Evolutionary conservation across 2,888 invertebrate genomes (phyloP).

Genomic region (Diarsia rubi): DNA sequence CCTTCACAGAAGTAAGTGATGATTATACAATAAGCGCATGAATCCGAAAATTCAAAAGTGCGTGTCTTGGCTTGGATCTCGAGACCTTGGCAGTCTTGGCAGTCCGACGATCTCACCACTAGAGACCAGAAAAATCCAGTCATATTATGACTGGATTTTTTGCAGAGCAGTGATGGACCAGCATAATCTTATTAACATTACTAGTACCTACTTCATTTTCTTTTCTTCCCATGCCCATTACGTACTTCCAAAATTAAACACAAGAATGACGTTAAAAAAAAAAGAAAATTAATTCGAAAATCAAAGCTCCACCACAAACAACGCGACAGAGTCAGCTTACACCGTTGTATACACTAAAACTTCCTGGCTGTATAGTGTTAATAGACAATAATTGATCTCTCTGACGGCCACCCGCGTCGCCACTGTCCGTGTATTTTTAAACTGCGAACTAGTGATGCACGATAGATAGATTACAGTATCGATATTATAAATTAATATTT

Average conservation of each 20-base stretch:
- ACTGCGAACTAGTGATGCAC: conserved; percentile 45
- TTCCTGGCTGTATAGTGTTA: conserved; percentile 83
- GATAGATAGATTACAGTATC: not conserved
- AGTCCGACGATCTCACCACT: too few relatives aligned
- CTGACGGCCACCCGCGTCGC: conserved; percentile 83
- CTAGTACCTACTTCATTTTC: not conserved
- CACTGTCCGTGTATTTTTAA: conserved; percentile 75
- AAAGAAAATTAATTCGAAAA: conserved; percentile 44
- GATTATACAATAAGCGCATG: too few relatives aligned
- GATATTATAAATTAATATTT: not conserved
- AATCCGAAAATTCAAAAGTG: too few relatives aligned
- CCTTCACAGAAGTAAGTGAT: too few relatives aligned
- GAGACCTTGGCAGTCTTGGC: too few relatives aligned
- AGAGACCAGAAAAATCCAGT: too few relatives aligned
- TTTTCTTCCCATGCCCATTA: conserved; percentile 27
- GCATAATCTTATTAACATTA: not conserved
- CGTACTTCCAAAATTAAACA: not conserved
- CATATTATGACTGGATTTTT: too few relatives aligned
- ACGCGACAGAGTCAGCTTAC: conserved; percentile 63
- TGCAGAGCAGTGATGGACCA: too few relatives aligned
- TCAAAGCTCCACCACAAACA: conserved; percentile 60
- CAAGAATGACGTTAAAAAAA: conserved; percentile 29
- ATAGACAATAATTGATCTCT: conserved; percentile 87
- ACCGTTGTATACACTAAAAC: conserved; percentile 67
- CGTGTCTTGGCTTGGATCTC: too few relatives aligned